These are phyloP conservation scores for Hemibagrus wyckioides DNA, from an alignment of 2,113 vertebrate genomes.

Conservation along the genomic window DNA sequence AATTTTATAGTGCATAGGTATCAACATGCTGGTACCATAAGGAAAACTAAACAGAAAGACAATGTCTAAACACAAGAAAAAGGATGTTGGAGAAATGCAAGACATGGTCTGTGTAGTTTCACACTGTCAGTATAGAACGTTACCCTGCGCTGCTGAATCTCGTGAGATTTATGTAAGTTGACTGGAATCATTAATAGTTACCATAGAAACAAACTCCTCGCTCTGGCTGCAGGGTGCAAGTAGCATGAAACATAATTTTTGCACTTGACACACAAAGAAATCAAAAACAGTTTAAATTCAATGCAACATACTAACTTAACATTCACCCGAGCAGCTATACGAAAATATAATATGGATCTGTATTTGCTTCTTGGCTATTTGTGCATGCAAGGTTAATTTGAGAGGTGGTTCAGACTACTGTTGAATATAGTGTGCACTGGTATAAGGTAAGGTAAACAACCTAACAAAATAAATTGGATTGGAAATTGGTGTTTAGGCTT, in stretches of 20 bases:
- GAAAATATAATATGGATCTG: constrained; percentile 4
- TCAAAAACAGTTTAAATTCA: neutral
- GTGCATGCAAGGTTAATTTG: neutral
- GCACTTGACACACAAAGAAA: constrained; percentile 3
- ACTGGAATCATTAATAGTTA: constrained; percentile 33
- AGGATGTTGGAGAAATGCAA: neutral
- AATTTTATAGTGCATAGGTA: neutral
- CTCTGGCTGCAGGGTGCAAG: constrained; percentile 19
- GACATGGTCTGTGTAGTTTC: constrained; percentile 5
- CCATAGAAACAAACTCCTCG: constrained; percentile 27
- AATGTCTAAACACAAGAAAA: neutral
- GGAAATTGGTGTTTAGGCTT: neutral
- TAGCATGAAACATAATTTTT: constrained; percentile 17
- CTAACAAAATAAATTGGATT: neutral
- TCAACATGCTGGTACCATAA: neutral
- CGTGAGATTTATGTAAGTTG: constrained; percentile 31
- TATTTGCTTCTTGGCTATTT: neutral
- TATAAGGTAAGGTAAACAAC: neutral
- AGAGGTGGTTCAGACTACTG: neutral
- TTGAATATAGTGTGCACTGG: no score
- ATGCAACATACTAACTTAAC: neutral
- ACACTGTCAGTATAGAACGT: constrained; percentile 5
- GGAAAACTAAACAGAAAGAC: neutral
- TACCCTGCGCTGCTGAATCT: constrained; percentile 20
- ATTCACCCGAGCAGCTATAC: neutral